Percentiles rank a stretch among this genome's conserved stretches.
These are phyloP conservation scores for Ormyrus thymus DNA, from an alignment of 2,888 invertebrate species.

Conservation along the genomic window DNA sequence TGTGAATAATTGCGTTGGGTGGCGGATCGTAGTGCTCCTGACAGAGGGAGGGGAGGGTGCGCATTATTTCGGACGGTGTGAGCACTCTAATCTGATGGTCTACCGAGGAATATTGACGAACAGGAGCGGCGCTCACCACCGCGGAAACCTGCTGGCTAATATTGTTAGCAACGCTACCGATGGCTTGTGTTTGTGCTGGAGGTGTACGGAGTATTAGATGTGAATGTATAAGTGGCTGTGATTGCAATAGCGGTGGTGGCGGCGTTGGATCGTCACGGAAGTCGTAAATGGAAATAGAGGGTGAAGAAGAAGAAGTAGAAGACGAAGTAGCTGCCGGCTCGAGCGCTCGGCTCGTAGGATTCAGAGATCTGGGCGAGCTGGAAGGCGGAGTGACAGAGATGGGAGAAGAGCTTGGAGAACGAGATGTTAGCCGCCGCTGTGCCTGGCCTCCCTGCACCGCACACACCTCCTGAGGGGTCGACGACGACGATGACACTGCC, in stretches of 20 bases:
- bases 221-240: conserved; percentile 28
- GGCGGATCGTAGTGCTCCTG: conserved; percentile 82
- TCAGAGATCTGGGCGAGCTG: conserved; percentile 71
- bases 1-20: conserved; percentile 77
- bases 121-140: conserved; percentile 75
- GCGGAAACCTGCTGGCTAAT: conserved; percentile 59
- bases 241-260: conserved; percentile 34
- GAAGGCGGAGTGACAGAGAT: conserved; percentile 68
- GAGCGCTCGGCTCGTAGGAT: conserved; percentile 43
- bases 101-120: conserved; percentile 76
- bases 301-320: conserved; percentile 60
- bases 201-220: conserved; percentile 61
- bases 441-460: conserved; percentile 75
- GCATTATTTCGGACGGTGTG: conserved; percentile 93
- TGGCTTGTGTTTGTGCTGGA: conserved; percentile 64
- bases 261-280: conserved; percentile 56
- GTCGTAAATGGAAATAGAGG: conserved; percentile 3
- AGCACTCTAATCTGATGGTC: conserved; percentile 92
- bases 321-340: conserved; percentile 63
- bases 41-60: conserved; percentile 90
- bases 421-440: conserved; percentile 72
- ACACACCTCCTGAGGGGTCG: conserved; percentile 74
- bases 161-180: conserved; percentile 47
- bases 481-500: conserved; percentile 68
- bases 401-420: conserved; percentile 72